Percentiles rank a stretch among this genome's conserved stretches.
phyloP scores from a whole-genome alignment of 2,113 vertebrate species.

The Meriones unguiculatus region DNA sequence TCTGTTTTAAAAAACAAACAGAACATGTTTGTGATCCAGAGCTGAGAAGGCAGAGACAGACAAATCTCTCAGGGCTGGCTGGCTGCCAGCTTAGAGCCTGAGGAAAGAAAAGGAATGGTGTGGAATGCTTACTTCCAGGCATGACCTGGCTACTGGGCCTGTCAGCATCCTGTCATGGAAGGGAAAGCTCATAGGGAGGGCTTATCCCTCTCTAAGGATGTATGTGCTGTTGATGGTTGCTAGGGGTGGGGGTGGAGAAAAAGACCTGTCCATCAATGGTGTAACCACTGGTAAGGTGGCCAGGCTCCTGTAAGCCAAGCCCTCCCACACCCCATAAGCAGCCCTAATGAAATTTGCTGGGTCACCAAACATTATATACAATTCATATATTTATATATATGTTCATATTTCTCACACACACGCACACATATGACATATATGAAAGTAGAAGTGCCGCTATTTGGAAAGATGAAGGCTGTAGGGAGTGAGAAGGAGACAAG shows the following conservation, averaged over 20 bases:
- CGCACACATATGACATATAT: too few species aligned
- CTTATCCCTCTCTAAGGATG: background rate
- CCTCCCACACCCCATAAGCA: background rate
- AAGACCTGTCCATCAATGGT: background rate
- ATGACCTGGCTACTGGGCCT: background rate
- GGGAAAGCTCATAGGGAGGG: background rate
- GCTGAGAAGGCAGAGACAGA: background rate
- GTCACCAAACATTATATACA: background rate
- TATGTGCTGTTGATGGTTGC: background rate
- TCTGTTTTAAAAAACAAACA: slow-evolving; percentile 27
- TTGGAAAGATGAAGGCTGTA: background rate
- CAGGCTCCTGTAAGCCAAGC: background rate
- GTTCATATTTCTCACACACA: too few species aligned
- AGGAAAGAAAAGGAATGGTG: background rate
- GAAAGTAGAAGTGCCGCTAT: background rate
- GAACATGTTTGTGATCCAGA: background rate
- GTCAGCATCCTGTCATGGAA: background rate
- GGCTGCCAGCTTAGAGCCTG: background rate
- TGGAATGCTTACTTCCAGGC: background rate
- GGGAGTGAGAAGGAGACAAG: background rate
- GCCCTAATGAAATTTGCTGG: background rate
- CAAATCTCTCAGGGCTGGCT: background rate
- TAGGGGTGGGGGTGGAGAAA: background rate
- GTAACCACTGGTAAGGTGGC: background rate
- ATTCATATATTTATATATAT: too few species aligned